A percentile compares a stretch with the other conserved stretches of the same genome.
Conservation (phyloP, 2,113 vertebrate genomes). For the Nesoenas mayeri region DNA sequence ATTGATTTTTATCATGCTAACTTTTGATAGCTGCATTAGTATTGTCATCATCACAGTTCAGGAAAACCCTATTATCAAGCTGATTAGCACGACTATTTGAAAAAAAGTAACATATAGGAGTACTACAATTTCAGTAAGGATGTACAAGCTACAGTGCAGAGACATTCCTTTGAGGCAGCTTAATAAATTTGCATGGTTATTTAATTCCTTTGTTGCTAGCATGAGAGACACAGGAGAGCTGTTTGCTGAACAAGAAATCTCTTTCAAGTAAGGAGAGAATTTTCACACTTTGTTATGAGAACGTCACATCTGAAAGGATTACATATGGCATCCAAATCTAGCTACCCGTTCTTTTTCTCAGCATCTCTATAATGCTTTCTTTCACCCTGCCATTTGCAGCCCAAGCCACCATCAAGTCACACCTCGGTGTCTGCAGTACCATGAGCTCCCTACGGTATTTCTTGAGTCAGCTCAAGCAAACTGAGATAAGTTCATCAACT, state of each 20-base stretch:
- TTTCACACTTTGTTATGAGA: slow-evolving; percentile 15
- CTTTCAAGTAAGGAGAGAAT: neutral
- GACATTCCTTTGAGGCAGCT: neutral
- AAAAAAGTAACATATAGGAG: neutral
- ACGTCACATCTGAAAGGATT: neutral
- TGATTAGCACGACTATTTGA: neutral
- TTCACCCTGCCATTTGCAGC: neutral
- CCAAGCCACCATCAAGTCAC: neutral
- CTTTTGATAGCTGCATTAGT: neutral
- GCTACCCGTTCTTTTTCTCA: neutral
- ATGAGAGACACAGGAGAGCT: neutral
- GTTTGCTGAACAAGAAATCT: neutral
- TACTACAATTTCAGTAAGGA: neutral
- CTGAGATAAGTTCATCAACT: neutral
- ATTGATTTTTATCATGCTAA: neutral
- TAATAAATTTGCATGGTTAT: neutral
- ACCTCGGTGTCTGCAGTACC: neutral
- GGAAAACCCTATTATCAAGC: neutral
- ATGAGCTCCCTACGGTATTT: neutral
- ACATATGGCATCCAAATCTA: neutral
- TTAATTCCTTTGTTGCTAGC: slow-evolving; percentile 9
- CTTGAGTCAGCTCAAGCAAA: neutral
- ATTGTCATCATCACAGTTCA: neutral
- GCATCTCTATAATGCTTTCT: neutral
- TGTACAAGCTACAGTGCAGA: neutral